A percentile compares a stretch with the other conserved stretches of the same genome.
These are phyloP conservation scores for Hypercompe scribonia DNA, from an alignment of 2,888 invertebrate species.

Conservation along the genomic window DNA sequence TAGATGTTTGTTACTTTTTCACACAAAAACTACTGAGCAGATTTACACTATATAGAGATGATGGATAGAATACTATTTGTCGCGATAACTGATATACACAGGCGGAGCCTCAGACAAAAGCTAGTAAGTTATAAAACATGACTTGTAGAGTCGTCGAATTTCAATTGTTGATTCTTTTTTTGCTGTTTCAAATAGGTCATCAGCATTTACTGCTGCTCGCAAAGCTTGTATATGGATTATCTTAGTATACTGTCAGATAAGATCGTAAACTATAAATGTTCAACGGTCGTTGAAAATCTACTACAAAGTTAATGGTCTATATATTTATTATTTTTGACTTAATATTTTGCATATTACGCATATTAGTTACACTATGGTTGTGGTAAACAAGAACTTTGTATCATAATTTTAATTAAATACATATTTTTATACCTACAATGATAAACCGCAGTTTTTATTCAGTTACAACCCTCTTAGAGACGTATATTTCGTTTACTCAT, in stretches of 20 bases:
- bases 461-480: neutral
- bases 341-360: slow-evolving; percentile 43
- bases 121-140: neutral
- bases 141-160: neutral
- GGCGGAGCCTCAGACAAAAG: too few species aligned
- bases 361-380: slow-evolving; percentile 50
- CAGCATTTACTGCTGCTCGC: neutral
- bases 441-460: neutral
- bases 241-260: neutral
- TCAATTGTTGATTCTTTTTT: neutral
- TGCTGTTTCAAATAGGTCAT: neutral
- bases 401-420: slow-evolving; percentile 22
- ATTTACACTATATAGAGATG: too few species aligned
- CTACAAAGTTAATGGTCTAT: neutral
- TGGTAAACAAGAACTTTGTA: slow-evolving; percentile 41
- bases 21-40: too few species aligned
- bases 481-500: neutral
- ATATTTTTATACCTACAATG: neutral
- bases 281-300: neutral
- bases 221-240: neutral
- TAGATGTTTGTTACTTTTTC: too few species aligned
- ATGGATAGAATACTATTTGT: too few species aligned
- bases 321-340: neutral
- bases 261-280: neutral
- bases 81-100: too few species aligned